These are phyloP conservation scores for Stegodyphus mimosarum DNA, from an alignment of 1,140 invertebrate genomes.

Conservation along the genomic window DNA sequence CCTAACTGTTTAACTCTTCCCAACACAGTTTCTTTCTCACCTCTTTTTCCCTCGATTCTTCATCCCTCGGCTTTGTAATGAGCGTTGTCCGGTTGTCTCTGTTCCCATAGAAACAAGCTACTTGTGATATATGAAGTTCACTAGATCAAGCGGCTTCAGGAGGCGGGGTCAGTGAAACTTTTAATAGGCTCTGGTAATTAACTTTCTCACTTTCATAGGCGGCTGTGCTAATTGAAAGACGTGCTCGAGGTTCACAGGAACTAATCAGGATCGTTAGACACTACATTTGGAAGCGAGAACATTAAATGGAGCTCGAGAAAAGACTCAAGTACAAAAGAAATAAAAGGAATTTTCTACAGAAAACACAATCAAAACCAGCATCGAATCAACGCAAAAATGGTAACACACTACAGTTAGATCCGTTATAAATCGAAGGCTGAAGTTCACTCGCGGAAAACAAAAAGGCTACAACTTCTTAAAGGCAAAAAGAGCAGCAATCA, in stretches of 20 bases:
- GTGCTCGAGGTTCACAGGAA: slow-evolving; percentile 22
- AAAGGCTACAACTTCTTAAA: too few species aligned
- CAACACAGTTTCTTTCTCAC: neutral
- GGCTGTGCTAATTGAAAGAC: slow-evolving; percentile 45
- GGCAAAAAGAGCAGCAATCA: too few species aligned
- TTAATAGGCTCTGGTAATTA: slow-evolving; percentile 46
- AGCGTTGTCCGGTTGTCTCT: slow-evolving; percentile 43
- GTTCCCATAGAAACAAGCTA: slow-evolving; percentile 27
- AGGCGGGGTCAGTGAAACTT: slow-evolving; percentile 36
- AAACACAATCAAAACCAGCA: slow-evolving; percentile 31
- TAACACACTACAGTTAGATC: too few species aligned
- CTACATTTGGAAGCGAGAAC: neutral
- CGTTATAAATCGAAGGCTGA: neutral
- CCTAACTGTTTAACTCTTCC: neutral
- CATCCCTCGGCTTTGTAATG: slow-evolving; percentile 10
- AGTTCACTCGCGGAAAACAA: neutral
- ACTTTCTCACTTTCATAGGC: slow-evolving; percentile 48
- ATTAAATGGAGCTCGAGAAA: neutral
- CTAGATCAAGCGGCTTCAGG: slow-evolving; percentile 12
- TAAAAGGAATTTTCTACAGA: neutral
- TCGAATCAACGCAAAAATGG: slow-evolving; percentile 3
- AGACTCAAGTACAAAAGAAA: neutral
- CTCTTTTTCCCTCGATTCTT: neutral
- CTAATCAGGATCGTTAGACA: slow-evolving; percentile 29
- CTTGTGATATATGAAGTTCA: slow-evolving; percentile 45